Conservation (phyloP, 2,888 invertebrate genomes). For the Lissocephala sabroskyi region DNA sequence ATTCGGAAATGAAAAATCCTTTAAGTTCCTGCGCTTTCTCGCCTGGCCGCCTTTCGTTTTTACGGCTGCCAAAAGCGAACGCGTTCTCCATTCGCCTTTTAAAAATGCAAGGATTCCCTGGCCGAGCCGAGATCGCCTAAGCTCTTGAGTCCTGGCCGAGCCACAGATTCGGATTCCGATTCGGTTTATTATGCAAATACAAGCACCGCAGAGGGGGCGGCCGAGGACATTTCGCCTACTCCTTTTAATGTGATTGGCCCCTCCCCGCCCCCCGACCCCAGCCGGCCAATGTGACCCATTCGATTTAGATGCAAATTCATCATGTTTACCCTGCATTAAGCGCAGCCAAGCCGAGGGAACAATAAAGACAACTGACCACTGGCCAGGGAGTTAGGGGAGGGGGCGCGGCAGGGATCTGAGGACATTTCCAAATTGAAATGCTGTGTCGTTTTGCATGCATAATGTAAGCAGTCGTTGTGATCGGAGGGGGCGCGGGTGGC, state of each 20-base stretch:
- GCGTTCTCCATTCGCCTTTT: too few relatives aligned
- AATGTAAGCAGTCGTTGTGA: slow-evolving; percentile 25
- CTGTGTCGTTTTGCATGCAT: slow-evolving; percentile 35
- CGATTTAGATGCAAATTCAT: slow-evolving; percentile 73
- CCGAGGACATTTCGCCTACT: slow-evolving; percentile 32
- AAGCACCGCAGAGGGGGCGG: slow-evolving; percentile 25
- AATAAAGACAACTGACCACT: too few relatives aligned
- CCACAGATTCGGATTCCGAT: slow-evolving; percentile 33
- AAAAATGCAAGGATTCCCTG: too few relatives aligned
- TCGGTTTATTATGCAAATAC: slow-evolving; percentile 65
- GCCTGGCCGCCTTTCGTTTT: too few relatives aligned
- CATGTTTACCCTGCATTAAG: slow-evolving; percentile 53
- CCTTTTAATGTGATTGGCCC: slow-evolving; percentile 41
- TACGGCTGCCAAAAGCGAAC: too few relatives aligned
- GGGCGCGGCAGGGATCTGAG: too few relatives aligned
- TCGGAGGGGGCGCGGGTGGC: too few relatives aligned
- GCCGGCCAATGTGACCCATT: slow-evolving; percentile 31
- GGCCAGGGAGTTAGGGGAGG: too few relatives aligned
- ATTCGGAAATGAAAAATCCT: too few relatives aligned
- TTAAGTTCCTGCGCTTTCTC: too few relatives aligned
- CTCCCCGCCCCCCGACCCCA: background rate
- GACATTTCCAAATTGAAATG: slow-evolving; percentile 26
- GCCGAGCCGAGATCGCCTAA: too few relatives aligned
- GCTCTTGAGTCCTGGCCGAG: slow-evolving; percentile 23
- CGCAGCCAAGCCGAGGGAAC: slow-evolving; percentile 25